Conservation (phyloP, 2,113 vertebrate species). For the Pseudopodoces humilis region DNA sequence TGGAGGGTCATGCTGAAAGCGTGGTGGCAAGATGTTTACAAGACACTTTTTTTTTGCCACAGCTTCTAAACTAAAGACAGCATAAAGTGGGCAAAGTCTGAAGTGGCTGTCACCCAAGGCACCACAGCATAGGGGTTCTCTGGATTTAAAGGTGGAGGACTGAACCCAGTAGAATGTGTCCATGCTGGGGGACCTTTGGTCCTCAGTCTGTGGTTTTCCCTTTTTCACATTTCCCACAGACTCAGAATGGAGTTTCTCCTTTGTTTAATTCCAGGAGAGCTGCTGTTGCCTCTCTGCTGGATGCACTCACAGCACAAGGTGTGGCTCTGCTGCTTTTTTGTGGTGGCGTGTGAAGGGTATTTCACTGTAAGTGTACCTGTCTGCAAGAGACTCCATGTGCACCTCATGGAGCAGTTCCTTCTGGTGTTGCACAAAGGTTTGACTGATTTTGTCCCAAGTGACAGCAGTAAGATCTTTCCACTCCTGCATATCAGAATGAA, state of each 20-base stretch:
- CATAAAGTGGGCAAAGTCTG: not conserved
- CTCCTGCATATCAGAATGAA: not conserved
- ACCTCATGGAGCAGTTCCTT: not conserved
- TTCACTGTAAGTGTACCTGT: not conserved
- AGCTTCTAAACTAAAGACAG: not conserved
- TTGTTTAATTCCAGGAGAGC: not conserved
- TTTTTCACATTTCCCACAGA: not conserved
- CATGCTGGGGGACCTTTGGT: not conserved
- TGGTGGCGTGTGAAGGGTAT: not conserved
- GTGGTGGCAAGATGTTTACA: not conserved
- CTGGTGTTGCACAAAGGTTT: not conserved
- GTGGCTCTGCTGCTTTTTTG: not conserved
- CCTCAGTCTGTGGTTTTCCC: not conserved
- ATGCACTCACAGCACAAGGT: not conserved
- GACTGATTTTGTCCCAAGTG: not conserved
- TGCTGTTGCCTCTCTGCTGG: not conserved
- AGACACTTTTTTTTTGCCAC: not conserved
- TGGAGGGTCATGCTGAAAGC: not conserved
- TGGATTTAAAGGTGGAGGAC: not conserved
- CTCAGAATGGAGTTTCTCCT: not conserved
- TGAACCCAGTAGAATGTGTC: not conserved
- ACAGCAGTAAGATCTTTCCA: not conserved
- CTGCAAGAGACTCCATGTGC: fast-evolving
- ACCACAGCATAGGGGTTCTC: not conserved
- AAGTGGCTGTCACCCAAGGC: not conserved